Percentiles rank a stretch among this genome's conserved stretches.
phyloP scores from a whole-genome alignment of 1,140 invertebrate genomes.

The Bombus picipes region DNA sequence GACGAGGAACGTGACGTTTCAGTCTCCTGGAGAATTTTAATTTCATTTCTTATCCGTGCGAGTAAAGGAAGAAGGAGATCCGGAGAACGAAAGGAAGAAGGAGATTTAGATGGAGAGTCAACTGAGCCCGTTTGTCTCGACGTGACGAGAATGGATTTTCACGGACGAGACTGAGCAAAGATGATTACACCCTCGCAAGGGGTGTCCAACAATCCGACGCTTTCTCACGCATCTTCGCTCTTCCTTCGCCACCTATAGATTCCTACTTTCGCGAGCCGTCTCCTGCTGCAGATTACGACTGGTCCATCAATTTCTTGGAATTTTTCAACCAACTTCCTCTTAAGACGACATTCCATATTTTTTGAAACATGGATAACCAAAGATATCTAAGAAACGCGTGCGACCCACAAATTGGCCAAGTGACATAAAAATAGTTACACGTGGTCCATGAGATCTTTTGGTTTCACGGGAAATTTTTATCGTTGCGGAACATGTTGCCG shows the following conservation, averaged over 20 bases:
- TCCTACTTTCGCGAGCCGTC: neutral
- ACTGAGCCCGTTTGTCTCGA: conserved; percentile 56
- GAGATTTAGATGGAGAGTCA: conserved; percentile 55
- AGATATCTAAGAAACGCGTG: neutral
- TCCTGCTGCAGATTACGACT: neutral
- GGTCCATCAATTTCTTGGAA: neutral
- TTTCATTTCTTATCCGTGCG: conserved; percentile 55
- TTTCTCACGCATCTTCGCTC: conserved; percentile 23
- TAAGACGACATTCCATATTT: neutral
- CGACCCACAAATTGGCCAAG: neutral
- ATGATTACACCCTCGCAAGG: conserved; percentile 51
- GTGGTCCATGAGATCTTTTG: conserved; percentile 6
- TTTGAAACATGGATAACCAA: neutral
- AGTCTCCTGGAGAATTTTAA: conserved; percentile 59
- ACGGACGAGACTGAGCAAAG: conserved; percentile 45
- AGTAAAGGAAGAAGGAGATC: neutral
- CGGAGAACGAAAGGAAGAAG: conserved; percentile 2
- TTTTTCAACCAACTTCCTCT: neutral
- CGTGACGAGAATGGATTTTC: conserved; percentile 56
- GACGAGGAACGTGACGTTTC: conserved; percentile 57
- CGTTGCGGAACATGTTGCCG: conserved; percentile 33
- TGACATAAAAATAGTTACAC: conserved; percentile 11
- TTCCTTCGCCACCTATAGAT: neutral
- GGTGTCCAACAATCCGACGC: conserved; percentile 25
- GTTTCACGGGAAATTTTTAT: conserved; percentile 47